Evolutionary conservation across 2,113 vertebrate genomes (phyloP).

Genomic region (Paralichthys olivaceus): DNA sequence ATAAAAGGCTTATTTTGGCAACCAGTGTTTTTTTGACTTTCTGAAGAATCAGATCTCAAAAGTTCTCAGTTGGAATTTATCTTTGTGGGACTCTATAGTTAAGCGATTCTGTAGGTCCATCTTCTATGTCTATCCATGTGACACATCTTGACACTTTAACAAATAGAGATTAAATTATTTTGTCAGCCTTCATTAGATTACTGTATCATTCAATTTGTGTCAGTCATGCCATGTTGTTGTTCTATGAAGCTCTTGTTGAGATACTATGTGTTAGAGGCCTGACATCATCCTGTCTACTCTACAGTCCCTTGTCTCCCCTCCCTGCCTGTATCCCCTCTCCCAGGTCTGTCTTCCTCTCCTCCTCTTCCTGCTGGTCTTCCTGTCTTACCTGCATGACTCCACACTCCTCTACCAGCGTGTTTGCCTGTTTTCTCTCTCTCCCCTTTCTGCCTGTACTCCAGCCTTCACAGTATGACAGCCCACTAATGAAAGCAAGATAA

Average conservation of each 20-base stretch:
- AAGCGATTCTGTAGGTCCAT: not conserved
- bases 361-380: constrained; percentile 19
- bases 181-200: constrained; percentile 18
- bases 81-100: not conserved
- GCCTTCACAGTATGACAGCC: constrained; percentile 71
- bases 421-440: constrained; percentile 40
- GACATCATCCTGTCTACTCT: constrained; percentile 16
- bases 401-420: constrained; percentile 57
- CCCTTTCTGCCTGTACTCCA: constrained; percentile 46
- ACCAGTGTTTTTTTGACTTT: no score
- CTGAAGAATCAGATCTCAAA: not conserved
- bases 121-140: not conserved
- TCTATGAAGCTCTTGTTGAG: constrained; percentile 1
- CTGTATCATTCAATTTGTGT: constrained; percentile 16
- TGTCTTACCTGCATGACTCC: constrained; percentile 56
- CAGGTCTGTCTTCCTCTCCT: constrained; percentile 11
- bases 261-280: not conserved
- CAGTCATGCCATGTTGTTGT: constrained; percentile 16
- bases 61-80: not conserved
- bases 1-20: no score
- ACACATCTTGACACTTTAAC: not conserved
- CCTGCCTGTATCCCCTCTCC: constrained; percentile 16
- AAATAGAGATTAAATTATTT: constrained; percentile 19
- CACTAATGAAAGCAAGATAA: constrained; percentile 82
- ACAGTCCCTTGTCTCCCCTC: not conserved